Conservation (phyloP, 2,797 vertebrate species). For the Vireo griseus region DNA sequence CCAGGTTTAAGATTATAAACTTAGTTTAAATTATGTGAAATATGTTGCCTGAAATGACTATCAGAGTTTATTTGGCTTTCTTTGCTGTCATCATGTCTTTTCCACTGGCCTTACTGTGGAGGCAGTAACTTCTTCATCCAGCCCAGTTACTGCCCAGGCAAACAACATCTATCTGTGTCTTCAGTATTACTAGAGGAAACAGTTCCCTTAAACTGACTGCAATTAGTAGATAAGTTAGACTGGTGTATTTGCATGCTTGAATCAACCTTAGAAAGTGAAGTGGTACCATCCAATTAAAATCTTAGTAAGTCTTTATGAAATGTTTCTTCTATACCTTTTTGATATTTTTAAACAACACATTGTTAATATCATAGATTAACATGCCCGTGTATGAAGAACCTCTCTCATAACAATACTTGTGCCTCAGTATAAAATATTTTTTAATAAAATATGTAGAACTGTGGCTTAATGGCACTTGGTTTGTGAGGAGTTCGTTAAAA, state of each 20-base stretch:
- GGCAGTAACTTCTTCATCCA: background rate
- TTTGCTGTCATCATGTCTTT: background rate
- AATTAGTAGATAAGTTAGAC: background rate
- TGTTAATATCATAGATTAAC: background rate
- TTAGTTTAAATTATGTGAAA: background rate
- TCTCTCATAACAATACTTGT: background rate
- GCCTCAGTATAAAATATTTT: background rate
- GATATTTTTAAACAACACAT: background rate
- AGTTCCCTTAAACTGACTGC: background rate
- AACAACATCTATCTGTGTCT: background rate
- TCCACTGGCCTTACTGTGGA: background rate
- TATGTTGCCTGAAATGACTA: background rate
- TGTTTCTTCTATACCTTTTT: background rate
- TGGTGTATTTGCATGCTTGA: background rate
- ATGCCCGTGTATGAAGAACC: background rate
- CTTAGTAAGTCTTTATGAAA: background rate
- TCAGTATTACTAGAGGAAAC: background rate
- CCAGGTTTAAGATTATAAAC: background rate
- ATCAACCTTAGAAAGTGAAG: background rate
- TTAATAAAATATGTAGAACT: background rate
- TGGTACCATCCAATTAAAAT: background rate
- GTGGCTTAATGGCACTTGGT: background rate
- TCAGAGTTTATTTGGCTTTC: background rate
- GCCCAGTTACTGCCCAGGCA: background rate
- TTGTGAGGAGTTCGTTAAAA: background rate